phyloP scores from a whole-genome alignment of 1,140 invertebrate genomes.

The Liolophura sinensis region DNA sequence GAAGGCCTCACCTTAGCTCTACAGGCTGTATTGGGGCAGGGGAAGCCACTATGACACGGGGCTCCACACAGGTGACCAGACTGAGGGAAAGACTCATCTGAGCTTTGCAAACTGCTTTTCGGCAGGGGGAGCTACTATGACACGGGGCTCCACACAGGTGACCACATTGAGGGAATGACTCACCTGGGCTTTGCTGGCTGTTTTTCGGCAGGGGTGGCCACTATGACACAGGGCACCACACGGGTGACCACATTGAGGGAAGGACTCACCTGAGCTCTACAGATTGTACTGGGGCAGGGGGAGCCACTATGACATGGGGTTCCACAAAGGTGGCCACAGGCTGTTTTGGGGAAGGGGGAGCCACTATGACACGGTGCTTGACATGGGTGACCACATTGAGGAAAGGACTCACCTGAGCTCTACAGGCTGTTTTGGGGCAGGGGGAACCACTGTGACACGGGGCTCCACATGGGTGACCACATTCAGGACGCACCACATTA shows the following conservation, averaged over 20 bases:
- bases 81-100: conserved; percentile 43
- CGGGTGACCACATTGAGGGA: background rate
- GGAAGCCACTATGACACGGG: conserved; percentile 72
- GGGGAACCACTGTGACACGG: conserved; percentile 72
- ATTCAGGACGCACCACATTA: conserved; percentile 66
- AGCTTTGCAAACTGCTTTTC: background rate
- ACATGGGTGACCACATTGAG: conserved; percentile 15
- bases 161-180: background rate
- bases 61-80: conserved; percentile 84
- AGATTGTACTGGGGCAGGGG: too few species aligned
- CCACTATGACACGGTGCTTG: too few species aligned
- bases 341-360: conserved; percentile 69
- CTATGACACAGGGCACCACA: conserved; percentile 3
- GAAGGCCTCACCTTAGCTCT: conserved; percentile 61
- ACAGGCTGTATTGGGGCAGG: conserved; percentile 72
- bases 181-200: background rate
- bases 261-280: background rate
- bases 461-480: conserved; percentile 80
- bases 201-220: background rate
- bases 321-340: too few species aligned
- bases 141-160: background rate
- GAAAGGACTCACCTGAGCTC: conserved; percentile 58
- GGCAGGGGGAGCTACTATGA: background rate
- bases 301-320: too few species aligned
- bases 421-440: conserved; percentile 73